Evolutionary conservation across 2,888 invertebrate genomes (phyloP), one percentile per base, ranked within the genome.

Genomic region (Rotaria magnacalcarata): DNA sequence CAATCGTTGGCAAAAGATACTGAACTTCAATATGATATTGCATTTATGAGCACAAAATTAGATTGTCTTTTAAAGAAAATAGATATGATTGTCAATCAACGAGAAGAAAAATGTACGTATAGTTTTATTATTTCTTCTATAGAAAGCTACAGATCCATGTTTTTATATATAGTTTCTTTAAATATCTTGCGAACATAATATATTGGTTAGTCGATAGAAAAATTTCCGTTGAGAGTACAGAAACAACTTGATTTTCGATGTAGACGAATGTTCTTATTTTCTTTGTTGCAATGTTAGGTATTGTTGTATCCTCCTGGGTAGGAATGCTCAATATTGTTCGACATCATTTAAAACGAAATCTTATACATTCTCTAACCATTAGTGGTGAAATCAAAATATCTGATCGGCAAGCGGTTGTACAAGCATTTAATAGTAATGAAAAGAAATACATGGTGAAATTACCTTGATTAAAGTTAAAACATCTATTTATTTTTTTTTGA

Each of bases 271-370:
- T 34, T 34, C 34, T 34, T 34, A 34, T 34, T 34, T 14, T 52
- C 11, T 52, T 52, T 52, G 11, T 52, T 52, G 16, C 14, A 84
- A 34, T 84, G 24, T 14, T 56, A 88, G 90, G 92, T 88, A 92
- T 93, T 34, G 93, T 98, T 10, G 96, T 98, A 0, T 97, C 96
- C 0, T 97, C 97, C 90, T 98, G 97, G 97, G 94, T 95, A 0
- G 93, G 94, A 0, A 94, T 96, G 89, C 92, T 98, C 14, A 91
- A 93, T 0, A 92, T 97, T 74, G 92, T 97, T 16, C 93, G 93
- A 58, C 89, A 90, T 0, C 94, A 94, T 90, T 92, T 98, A 84
- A 88, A 90, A 34, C 88, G 89, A 6, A n/a, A 27, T 90, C 91
- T 92, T 0, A 91, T 95, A 11, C 89, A 91, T 47, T 93, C 93